Conservation (phyloP, 2,797 vertebrate genomes). For the Pogonophryne albipinna region DNA sequence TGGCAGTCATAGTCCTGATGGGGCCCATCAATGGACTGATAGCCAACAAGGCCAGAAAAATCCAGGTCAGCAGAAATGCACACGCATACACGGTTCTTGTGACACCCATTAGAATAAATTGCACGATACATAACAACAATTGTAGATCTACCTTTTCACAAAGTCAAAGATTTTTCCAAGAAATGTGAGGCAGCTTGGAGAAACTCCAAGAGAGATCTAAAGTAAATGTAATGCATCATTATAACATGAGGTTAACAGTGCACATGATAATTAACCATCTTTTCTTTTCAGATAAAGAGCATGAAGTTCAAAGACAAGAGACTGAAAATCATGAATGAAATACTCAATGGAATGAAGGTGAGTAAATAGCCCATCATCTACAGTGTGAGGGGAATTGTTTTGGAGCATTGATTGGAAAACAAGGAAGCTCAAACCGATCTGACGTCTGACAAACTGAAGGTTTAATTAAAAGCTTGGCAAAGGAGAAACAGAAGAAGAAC, state of each 20-base stretch:
- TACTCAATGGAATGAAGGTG: constrained; percentile 96
- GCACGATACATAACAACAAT: neutral
- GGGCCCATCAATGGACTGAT: constrained; percentile 90
- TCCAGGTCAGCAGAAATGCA: constrained; percentile 86
- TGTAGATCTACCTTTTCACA: neutral
- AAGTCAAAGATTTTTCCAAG: constrained; percentile 1
- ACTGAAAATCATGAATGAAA: constrained; percentile 95
- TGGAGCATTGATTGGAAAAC: too few relatives aligned
- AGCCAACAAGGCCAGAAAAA: constrained; percentile 82
- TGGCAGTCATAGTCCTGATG: constrained; percentile 90
- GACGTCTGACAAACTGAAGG: too few relatives aligned
- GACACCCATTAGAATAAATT: neutral
- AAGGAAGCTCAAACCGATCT: too few relatives aligned
- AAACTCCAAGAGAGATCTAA: neutral
- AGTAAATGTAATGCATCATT: neutral
- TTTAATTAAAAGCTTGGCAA: too few relatives aligned
- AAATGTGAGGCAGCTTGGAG: neutral
- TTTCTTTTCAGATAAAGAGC: constrained; percentile 87
- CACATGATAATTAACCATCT: neutral
- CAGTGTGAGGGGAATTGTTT: too few relatives aligned
- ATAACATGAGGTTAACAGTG: neutral
- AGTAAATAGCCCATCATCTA: neutral
- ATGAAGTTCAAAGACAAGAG: constrained; percentile 96
- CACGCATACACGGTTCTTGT: neutral
- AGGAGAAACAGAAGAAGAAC: too few relatives aligned